Evolutionary conservation across 2,888 invertebrate genomes (phyloP).

Genomic region (Calliopum simillimum): DNA sequence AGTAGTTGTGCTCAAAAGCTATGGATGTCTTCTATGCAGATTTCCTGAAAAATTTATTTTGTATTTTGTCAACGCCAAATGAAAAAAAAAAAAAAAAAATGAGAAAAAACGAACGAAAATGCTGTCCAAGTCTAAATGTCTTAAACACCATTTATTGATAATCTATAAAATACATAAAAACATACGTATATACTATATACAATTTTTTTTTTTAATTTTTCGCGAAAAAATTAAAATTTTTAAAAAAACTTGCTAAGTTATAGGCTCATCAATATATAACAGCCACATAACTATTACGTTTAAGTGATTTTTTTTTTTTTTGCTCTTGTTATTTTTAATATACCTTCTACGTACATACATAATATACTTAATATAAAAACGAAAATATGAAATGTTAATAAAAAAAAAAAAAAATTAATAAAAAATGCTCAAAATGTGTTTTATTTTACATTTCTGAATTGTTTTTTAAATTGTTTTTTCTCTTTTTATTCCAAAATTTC

Average conservation of each 20-base stretch:
- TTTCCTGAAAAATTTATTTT: conserved; percentile 7
- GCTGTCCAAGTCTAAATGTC: no score
- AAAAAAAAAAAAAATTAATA: conserved; percentile 35
- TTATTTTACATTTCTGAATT: conserved; percentile 38
- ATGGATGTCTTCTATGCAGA: conserved; percentile 39
- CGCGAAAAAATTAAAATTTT: conserved; percentile 5
- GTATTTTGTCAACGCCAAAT: not conserved
- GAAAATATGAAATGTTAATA: not conserved
- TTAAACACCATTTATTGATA: conserved; percentile 5
- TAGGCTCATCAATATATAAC: not conserved
- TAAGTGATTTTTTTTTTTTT: not conserved
- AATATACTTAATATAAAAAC: not conserved
- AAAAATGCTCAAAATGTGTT: conserved; percentile 39
- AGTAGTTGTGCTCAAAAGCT: conserved; percentile 38
- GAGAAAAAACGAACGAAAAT: not conserved
- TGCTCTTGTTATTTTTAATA: conserved; percentile 15
- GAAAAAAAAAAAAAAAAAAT: not conserved
- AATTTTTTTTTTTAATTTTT: conserved; percentile 20
- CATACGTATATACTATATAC: no score
- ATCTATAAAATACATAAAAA: no score
- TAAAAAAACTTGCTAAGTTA: not conserved
- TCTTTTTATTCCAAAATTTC: conserved; percentile 42
- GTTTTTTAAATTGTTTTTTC: conserved; percentile 33
- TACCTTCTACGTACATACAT: no score
- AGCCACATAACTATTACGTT: not conserved